Evolutionary conservation across 2,113 vertebrate species (phyloP).

Genomic region (Accipiter cooperii): DNA sequence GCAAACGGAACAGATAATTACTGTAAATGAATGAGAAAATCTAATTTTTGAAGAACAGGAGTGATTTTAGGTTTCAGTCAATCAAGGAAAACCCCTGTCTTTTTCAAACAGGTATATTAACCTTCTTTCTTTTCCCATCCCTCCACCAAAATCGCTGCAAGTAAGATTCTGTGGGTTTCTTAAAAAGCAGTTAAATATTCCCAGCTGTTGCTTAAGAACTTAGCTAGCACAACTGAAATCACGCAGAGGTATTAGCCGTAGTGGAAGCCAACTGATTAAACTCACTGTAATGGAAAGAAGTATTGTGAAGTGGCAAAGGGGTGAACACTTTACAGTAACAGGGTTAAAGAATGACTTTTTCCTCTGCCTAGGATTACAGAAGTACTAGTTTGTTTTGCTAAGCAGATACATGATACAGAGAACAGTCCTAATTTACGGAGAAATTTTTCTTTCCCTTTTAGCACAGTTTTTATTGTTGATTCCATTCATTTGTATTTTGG

Average conservation of each 20-base stretch:
- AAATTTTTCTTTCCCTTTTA: background rate
- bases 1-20: background rate
- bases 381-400: background rate
- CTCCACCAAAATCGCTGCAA: background rate
- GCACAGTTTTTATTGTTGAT: background rate
- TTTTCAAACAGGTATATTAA: background rate
- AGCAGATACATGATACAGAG: background rate
- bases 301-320: background rate
- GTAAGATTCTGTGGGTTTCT: background rate
- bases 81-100: background rate
- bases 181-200: background rate
- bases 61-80: background rate
- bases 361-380: background rate
- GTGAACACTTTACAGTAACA: background rate
- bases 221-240: background rate
- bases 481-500: background rate
- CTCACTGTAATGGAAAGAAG: background rate
- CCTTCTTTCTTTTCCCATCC: background rate
- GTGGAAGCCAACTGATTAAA: background rate
- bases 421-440: background rate
- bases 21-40: background rate
- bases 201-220: background rate
- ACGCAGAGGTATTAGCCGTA: background rate
- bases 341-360: background rate
- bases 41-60: background rate